Percentiles rank a stretch among this genome's conserved stretches.
Evolutionary conservation across 2,888 invertebrate species (phyloP).

Genomic region (Nemotelus pantherinus): DNA sequence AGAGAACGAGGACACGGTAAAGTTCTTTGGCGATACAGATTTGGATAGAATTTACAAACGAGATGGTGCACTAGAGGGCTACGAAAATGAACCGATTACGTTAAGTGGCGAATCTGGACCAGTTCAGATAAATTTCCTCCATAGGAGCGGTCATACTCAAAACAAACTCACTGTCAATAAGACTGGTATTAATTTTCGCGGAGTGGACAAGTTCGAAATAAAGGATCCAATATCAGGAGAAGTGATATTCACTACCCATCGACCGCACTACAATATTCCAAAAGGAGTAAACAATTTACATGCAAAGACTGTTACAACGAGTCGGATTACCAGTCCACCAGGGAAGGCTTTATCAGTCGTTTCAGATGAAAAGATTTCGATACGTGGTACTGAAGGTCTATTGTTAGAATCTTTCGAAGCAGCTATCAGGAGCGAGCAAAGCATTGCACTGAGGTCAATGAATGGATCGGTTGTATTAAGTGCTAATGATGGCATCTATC

Average conservation of each 20-base stretch:
- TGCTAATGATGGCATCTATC: conserved; percentile 74
- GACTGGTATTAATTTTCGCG: conserved; percentile 75
- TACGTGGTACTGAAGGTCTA: conserved; percentile 84
- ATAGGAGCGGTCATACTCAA: conserved; percentile 63
- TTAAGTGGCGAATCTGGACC: conserved; percentile 58
- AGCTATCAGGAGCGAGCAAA: conserved; percentile 80
- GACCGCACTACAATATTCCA: conserved; percentile 77
- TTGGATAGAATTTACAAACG: conserved; percentile 80
- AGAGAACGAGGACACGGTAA: conserved; percentile 76
- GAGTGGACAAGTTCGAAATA: conserved; percentile 75
- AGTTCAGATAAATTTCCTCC: conserved; percentile 64
- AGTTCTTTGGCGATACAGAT: conserved; percentile 81
- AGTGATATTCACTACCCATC: conserved; percentile 78
- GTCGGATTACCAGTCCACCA: conserved; percentile 78
- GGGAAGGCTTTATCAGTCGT: conserved; percentile 73
- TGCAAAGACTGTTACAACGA: conserved; percentile 75
- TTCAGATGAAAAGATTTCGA: conserved; percentile 72
- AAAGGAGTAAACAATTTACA: conserved; percentile 73
- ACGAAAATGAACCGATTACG: conserved; percentile 65
- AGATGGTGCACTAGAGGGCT: conserved; percentile 74
- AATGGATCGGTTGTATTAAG: conserved; percentile 79
- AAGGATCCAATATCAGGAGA: conserved; percentile 73
- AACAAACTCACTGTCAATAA: conserved; percentile 70
- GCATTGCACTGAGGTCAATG: conserved; percentile 78
- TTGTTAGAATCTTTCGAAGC: conserved; percentile 77